A percentile compares a stretch with the other conserved stretches of the same genome.
Conservation (phyloP, 2,113 vertebrate genomes). For the Prochilodus magdalenae region DNA sequence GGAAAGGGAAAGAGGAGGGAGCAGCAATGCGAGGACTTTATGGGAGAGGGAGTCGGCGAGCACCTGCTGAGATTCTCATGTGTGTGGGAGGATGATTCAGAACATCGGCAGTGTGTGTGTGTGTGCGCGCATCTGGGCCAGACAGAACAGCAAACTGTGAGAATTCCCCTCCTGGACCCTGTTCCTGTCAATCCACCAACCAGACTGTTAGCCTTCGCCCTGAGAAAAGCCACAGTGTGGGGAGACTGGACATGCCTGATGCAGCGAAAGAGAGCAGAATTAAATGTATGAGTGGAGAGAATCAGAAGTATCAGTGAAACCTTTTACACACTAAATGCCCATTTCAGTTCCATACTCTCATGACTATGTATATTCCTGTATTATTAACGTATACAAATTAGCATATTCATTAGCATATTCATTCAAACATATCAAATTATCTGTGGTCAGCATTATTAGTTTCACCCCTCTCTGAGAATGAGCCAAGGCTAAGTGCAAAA, state of each 20-base stretch:
- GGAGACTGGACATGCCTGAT: background rate
- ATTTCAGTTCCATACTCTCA: background rate
- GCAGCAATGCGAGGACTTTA: conserved; percentile 17
- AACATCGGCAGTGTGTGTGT: conserved; percentile 33
- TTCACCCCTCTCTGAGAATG: no score
- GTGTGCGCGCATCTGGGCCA: conserved; percentile 20
- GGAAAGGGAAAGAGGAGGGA: background rate
- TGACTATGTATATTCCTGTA: no score
- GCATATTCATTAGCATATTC: no score
- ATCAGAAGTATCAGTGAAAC: background rate
- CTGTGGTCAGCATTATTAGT: no score
- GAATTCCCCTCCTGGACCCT: conserved; percentile 53
- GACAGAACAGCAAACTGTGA: conserved; percentile 58
- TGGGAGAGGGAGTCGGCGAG: conserved; percentile 36
- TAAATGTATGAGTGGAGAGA: background rate
- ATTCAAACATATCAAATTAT: no score
- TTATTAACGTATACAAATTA: no score
- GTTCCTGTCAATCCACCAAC: conserved; percentile 43
- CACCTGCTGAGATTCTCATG: conserved; percentile 57
- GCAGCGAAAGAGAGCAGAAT: background rate
- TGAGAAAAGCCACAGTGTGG: background rate
- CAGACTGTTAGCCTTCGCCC: background rate
- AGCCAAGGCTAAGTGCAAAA: no score
- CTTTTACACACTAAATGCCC: no score
- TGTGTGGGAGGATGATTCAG: conserved; percentile 57